phyloP scores from a whole-genome alignment of 2,797 vertebrate species.

The Stomatorhinus walkeri region DNA sequence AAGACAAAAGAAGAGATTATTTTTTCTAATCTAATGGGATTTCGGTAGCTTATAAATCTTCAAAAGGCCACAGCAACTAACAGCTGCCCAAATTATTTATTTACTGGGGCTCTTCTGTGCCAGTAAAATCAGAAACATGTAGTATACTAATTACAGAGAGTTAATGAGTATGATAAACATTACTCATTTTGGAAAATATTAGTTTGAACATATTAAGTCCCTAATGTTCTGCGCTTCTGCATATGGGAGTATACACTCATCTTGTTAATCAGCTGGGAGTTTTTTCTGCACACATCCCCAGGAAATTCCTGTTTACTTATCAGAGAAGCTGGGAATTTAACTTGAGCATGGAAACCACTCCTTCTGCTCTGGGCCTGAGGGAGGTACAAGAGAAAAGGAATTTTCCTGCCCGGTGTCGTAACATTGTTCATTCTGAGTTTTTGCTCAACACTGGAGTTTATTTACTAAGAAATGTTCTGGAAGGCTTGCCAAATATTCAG shows the following conservation, averaged over 20 bases:
- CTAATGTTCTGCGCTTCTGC: background rate
- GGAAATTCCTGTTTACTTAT: constrained; percentile 15
- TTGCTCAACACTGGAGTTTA: background rate
- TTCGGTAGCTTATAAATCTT: background rate
- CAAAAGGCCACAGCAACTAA: background rate
- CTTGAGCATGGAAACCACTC: background rate
- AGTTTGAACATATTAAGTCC: background rate
- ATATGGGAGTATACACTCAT: background rate
- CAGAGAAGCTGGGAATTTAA: background rate
- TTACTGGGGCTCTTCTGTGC: background rate
- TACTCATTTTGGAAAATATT: background rate
- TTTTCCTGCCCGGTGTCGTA: background rate
- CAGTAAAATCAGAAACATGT: background rate
- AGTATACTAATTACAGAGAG: background rate
- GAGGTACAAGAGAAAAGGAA: background rate
- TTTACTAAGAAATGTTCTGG: background rate
- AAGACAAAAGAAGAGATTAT: background rate
- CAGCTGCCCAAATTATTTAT: background rate
- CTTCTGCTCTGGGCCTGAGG: background rate
- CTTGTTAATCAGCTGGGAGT: background rate
- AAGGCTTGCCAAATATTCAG: background rate
- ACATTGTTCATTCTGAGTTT: background rate
- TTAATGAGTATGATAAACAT: background rate
- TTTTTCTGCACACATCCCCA: background rate
- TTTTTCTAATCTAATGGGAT: background rate